Conservation (phyloP, 2,113 vertebrate genomes). For the Pipra filicauda region DNA sequence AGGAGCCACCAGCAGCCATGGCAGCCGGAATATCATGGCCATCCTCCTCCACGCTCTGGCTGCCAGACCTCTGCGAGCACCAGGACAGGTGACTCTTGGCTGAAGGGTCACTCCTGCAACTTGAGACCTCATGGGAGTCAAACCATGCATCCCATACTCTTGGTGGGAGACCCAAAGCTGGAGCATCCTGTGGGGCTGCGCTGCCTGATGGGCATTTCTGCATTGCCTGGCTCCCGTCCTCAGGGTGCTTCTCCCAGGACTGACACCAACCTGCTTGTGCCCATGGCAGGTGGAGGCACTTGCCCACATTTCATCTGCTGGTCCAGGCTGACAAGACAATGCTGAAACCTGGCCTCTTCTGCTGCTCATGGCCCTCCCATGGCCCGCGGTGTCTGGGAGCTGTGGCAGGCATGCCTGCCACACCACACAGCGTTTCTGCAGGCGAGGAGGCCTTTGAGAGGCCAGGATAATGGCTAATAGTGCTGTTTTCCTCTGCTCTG, state of each 20-base stretch:
- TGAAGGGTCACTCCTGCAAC: not conserved
- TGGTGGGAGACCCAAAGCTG: not conserved
- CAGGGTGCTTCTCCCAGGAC: not conserved
- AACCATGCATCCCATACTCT: rapidly evolving
- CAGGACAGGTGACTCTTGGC: not conserved
- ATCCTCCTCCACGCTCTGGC: rapidly evolving
- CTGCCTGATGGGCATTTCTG: not conserved
- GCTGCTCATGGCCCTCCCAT: not conserved
- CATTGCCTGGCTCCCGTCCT: rapidly evolving
- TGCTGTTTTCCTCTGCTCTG: conserved; percentile 65
- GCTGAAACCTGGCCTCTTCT: not conserved
- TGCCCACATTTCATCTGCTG: not conserved
- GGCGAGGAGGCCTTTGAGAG: conserved; percentile 42
- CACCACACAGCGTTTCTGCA: not conserved
- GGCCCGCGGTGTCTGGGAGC: not conserved
- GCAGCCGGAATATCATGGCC: not conserved
- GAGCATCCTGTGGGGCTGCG: not conserved
- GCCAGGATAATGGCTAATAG: conserved; percentile 60
- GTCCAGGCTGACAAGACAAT: not conserved
- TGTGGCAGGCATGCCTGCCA: not conserved
- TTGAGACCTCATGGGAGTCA: not conserved
- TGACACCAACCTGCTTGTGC: not conserved
- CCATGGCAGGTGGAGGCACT: not conserved
- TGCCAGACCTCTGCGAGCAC: not conserved
- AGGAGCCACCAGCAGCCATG: not conserved